These are phyloP conservation scores for Aphidius colemani DNA, from an alignment of 2,888 invertebrate species.

Conservation along the genomic window DNA sequence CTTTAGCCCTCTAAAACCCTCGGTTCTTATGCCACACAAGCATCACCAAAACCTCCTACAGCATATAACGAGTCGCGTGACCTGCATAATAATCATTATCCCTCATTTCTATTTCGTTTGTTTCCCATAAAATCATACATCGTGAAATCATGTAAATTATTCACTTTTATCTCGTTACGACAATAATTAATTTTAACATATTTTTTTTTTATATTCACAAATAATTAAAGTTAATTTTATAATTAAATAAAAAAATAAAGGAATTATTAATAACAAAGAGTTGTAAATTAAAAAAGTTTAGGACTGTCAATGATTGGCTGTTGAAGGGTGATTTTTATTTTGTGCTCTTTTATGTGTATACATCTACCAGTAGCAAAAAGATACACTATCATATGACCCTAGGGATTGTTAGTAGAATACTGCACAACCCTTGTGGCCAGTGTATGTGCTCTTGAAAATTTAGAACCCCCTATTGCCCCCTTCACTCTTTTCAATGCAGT, in stretches of 20 bases:
- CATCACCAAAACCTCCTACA: slow-evolving; percentile 26
- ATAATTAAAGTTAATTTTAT: too few species aligned
- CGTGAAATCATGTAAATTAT: slow-evolving; percentile 18
- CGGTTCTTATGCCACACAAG: slow-evolving; percentile 15
- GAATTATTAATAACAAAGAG: not conserved
- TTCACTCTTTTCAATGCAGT: slow-evolving; percentile 45
- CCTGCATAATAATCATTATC: slow-evolving; percentile 25
- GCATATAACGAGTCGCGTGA: slow-evolving; percentile 33
- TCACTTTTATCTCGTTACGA: not conserved
- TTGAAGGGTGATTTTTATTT: slow-evolving; percentile 7
- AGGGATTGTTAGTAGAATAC: slow-evolving; percentile 39
- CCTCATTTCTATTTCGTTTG: not conserved
- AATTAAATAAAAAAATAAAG: not conserved
- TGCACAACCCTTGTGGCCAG: slow-evolving; percentile 48
- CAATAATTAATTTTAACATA: not conserved
- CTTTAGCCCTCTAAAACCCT: slow-evolving; percentile 11
- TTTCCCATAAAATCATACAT: slow-evolving; percentile 3
- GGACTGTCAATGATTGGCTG: not conserved
- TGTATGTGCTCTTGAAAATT: slow-evolving; percentile 34
- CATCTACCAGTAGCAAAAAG: not conserved
- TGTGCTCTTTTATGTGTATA: not conserved
- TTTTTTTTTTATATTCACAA: not conserved
- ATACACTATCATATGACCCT: slow-evolving; percentile 29
- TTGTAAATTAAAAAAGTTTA: not conserved
- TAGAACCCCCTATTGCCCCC: slow-evolving; percentile 25